These are phyloP conservation scores for Heliconius congener DNA, from an alignment of 1,140 invertebrate genomes.

Conservation along the genomic window DNA sequence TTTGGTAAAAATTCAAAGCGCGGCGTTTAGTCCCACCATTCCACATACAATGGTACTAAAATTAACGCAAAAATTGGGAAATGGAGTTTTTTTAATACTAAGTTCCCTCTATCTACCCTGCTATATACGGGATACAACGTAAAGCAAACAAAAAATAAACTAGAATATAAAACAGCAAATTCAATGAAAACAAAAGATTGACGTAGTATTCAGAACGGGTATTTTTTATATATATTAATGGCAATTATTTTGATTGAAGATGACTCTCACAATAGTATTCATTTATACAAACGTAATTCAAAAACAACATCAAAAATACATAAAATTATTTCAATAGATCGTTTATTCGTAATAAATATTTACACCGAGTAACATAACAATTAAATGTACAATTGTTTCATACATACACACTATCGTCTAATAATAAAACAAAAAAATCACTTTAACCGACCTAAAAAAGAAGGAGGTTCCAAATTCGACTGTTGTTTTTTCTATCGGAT, in stretches of 20 bases:
- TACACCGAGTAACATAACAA: background rate
- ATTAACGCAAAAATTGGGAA: too few relatives aligned
- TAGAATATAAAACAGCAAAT: background rate
- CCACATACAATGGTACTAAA: too few relatives aligned
- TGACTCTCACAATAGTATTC: background rate
- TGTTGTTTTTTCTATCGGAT: too few relatives aligned
- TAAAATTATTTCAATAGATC: conserved; percentile 6
- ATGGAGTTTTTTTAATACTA: too few relatives aligned
- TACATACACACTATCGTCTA: background rate
- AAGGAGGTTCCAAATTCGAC: too few relatives aligned
- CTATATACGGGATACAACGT: too few relatives aligned
- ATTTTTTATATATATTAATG: background rate
- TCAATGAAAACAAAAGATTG: background rate
- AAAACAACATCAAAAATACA: background rate
- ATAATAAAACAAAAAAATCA: too few relatives aligned
- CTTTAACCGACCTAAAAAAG: too few relatives aligned
- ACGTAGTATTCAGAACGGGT: background rate
- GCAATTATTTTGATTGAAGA: background rate
- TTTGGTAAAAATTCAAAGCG: too few relatives aligned
- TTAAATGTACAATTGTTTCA: conserved; percentile 2
- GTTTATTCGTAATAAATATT: conserved; percentile 3
- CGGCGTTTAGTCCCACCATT: too few relatives aligned
- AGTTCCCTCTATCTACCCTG: too few relatives aligned
- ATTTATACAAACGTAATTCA: background rate
- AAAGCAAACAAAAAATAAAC: too few relatives aligned